Percentiles rank a stretch among this genome's conserved stretches.
Conservation (phyloP, 2,113 vertebrate genomes). For the Microtus oregoni region DNA sequence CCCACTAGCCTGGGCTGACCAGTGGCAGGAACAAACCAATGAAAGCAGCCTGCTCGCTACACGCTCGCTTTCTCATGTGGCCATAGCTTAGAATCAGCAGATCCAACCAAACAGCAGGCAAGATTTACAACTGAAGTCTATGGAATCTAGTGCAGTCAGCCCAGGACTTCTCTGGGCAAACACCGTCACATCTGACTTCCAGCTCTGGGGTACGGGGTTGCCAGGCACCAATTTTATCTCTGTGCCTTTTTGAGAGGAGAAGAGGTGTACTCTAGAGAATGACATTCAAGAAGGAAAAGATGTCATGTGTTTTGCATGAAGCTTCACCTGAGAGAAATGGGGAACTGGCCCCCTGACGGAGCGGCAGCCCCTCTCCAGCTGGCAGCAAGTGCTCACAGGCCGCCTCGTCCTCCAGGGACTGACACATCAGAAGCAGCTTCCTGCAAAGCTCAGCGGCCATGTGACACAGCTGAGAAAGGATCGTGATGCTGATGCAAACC, state of each 20-base stretch:
- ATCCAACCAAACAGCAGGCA: too few species aligned
- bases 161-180: constrained; percentile 11
- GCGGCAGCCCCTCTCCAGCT: neutral
- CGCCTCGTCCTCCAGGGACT: neutral
- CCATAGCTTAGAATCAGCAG: too few species aligned
- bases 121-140: neutral
- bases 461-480: neutral
- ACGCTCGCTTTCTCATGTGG: fast-evolving
- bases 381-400: constrained; percentile 67
- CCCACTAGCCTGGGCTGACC: neutral
- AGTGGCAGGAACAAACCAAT: too few species aligned
- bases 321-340: neutral
- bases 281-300: fast-evolving
- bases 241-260: constrained; percentile 38
- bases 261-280: neutral
- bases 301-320: neutral
- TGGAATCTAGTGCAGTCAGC: neutral
- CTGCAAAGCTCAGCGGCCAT: fast-evolving
- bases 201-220: neutral
- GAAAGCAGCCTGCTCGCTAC: fast-evolving
- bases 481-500: constrained; percentile 37
- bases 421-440: constrained; percentile 56
- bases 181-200: neutral
- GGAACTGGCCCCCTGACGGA: neutral
- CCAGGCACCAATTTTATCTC: neutral